Evolutionary conservation across 2,888 invertebrate species (phyloP).

Genomic region (Sesamia inferens): DNA sequence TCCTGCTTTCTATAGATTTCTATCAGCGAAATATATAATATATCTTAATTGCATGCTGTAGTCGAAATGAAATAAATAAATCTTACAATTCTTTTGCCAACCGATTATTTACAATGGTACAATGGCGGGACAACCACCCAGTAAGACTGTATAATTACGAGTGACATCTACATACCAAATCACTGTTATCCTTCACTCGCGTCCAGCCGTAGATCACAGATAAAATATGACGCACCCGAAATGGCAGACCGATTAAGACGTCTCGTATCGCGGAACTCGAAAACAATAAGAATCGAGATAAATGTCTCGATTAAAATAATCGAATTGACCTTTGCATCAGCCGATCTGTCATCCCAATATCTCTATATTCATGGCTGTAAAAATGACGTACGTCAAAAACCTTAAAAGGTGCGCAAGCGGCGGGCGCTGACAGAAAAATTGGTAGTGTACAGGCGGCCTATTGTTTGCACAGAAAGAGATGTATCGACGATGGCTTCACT

Average conservation of each 20-base stretch:
- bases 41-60: constrained; percentile 52
- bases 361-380: constrained; percentile 79
- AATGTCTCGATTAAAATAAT: constrained; percentile 87
- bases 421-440: constrained; percentile 81
- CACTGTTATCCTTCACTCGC: constrained; percentile 75
- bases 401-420: constrained; percentile 73
- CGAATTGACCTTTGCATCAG: constrained; percentile 80
- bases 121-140: constrained; percentile 63
- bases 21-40: constrained; percentile 42
- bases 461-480: constrained; percentile 78
- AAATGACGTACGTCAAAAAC: constrained; percentile 81
- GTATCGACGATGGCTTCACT: constrained; percentile 75
- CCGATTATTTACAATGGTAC: constrained; percentile 59
- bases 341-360: constrained; percentile 80
- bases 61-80: constrained; percentile 51
- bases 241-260: constrained; percentile 82
- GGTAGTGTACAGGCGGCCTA: constrained; percentile 70
- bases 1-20: constrained; percentile 63
- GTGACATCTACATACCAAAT: constrained; percentile 79
- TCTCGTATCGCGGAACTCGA: constrained; percentile 79
- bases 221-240: constrained; percentile 77
- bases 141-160: constrained; percentile 66
- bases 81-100: constrained; percentile 63
- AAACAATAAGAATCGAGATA: constrained; percentile 85
- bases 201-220: constrained; percentile 69